phyloP scores from a whole-genome alignment of 2,113 vertebrate genomes.

The Callipepla californica region DNA sequence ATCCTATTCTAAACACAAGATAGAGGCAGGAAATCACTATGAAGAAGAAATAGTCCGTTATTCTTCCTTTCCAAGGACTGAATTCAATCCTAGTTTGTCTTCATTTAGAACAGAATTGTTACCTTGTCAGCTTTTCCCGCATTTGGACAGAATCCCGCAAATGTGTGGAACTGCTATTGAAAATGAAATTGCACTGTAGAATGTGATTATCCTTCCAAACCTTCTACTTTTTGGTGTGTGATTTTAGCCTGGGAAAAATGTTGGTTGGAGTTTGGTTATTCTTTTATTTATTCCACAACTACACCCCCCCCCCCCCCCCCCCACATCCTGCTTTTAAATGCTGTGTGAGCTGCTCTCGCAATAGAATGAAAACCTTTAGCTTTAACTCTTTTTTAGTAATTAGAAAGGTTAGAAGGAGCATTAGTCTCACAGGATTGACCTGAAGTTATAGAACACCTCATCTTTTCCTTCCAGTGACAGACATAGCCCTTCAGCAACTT shows the following conservation, averaged over 20 bases:
- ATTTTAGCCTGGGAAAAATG: not conserved
- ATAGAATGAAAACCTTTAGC: not conserved
- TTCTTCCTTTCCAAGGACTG: not conserved
- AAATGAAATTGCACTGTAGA: conserved; percentile 4
- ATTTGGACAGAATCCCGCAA: conserved; percentile 20
- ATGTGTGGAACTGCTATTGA: not conserved
- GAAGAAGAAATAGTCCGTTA: not conserved
- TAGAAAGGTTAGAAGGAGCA: not conserved
- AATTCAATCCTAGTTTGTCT: conserved; percentile 15
- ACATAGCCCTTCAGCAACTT: not conserved
- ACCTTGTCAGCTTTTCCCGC: conserved; percentile 21
- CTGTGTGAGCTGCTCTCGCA: not conserved
- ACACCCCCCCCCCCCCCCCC: not conserved
- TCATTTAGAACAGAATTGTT: conserved; percentile 33
- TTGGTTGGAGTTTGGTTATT: not conserved
- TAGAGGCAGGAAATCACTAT: not conserved
- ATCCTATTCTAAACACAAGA: not conserved
- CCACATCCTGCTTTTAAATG: not conserved
- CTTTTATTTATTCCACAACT: not conserved
- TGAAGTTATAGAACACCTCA: not conserved
- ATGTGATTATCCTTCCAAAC: not conserved
- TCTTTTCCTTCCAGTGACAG: not conserved
- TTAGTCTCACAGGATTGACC: not conserved
- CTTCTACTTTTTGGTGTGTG: not conserved
- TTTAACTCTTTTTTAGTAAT: not conserved